Evolutionary conservation across 2,113 vertebrate species (phyloP), one percentile per base, ranked within the genome.

Genomic region (Erinaceus europaeus): DNA sequence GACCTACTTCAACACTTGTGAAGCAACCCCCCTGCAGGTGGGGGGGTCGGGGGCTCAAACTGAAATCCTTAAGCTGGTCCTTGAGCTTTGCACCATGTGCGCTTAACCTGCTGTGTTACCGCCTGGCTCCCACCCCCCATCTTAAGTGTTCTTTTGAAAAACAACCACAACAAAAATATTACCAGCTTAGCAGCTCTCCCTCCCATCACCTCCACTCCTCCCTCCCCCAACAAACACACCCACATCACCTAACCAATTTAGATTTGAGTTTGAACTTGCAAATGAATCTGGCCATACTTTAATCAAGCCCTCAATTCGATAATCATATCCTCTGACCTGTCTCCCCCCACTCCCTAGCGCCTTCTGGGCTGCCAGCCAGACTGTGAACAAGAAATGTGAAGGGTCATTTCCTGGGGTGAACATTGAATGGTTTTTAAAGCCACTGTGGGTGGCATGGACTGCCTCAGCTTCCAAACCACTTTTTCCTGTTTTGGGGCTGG

Each of bases 331-430:
- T 80, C 75, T 65, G 57, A 74, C n/a, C n/a, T n/a, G n/a, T 84
- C 20, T 52, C 50, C 25, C 36, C 32, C 29, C 17, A 61, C n/a
- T n/a, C n/a, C n/a, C n/a, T n/a, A n/a, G n/a, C n/a, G n/a, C n/a
- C 9, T 53, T 86, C 84, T 74, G 73, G 90, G 89, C 76, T 53
- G 32, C 62, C 59, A 50, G 82, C 73, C 84, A 94, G 68, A 88
- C 65, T 32, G 36, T 81, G 59, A 80, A 69, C 29, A 65, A 77
- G 89, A 83, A 73, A 86, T 29, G 38, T 29, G 84, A 84, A 44
- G 62, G 91, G 84, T 78, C 81, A 86, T 50, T 91, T 86, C 92
- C 89, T 61, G 77, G 89, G 62, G 87, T 76, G 50, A 88, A 84
- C 25, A 34, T 14, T 61, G 29, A 53, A 48, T 55, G 64, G 12